phyloP scores from a whole-genome alignment of 2,113 vertebrate genomes.

The Osmerus mordax region DNA sequence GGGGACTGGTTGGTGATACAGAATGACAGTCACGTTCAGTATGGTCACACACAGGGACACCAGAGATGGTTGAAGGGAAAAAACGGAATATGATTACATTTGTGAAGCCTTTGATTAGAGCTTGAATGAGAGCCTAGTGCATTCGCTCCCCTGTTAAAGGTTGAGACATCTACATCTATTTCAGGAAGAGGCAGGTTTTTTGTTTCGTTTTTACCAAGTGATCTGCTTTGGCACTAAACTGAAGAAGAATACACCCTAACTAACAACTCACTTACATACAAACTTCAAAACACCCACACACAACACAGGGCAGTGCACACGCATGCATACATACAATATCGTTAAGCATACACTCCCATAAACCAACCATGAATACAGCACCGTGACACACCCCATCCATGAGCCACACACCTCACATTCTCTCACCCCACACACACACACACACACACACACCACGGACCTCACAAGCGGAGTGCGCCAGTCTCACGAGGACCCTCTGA shows the following conservation, averaged over 20 bases:
- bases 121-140: conserved; percentile 32
- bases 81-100: conserved; percentile 21
- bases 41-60: conserved; percentile 30
- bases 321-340: not conserved
- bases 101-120: conserved; percentile 25
- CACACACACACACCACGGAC: conserved; percentile 1
- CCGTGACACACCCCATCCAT: no score
- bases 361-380: not conserved
- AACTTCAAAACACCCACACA: not conserved
- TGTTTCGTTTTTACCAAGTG: no score
- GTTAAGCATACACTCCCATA: not conserved
- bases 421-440: not conserved
- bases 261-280: not conserved
- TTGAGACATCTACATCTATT: conserved; percentile 45
- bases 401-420: no score
- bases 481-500: not conserved
- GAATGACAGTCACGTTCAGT: conserved; percentile 49
- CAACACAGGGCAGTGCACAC: not conserved
- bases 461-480: not conserved
- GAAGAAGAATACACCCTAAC: no score
- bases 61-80: conserved; percentile 1
- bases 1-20: conserved; percentile 54
- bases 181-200: conserved; percentile 25
- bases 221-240: no score
- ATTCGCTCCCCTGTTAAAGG: conserved; percentile 36